Percentiles rank a stretch among this genome's conserved stretches.
Conservation (phyloP, 1,140 invertebrate species). For the Drosophila ambigua region DNA sequence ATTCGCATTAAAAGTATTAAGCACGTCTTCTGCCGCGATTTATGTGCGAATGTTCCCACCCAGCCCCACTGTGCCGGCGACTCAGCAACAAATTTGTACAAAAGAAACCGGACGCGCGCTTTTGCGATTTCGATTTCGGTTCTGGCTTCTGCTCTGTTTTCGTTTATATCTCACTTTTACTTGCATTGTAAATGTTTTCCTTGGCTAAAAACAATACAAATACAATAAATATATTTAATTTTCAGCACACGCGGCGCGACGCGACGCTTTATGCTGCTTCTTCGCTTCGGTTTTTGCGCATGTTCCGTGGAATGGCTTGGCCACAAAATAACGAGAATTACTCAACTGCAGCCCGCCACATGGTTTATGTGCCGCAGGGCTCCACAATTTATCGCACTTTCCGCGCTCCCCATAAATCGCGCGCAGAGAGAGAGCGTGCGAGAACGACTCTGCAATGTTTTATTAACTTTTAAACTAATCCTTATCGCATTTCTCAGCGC, state of each 20-base stretch:
- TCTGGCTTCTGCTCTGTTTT: constrained; percentile 1
- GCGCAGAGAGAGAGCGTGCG: constrained; percentile 7
- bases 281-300: constrained; percentile 67
- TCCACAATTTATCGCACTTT: constrained; percentile 72
- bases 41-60: constrained; percentile 59
- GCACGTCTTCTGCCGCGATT: constrained; percentile 66
- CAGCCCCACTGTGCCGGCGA: too few relatives aligned
- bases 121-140: not conserved
- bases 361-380: constrained; percentile 71
- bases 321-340: constrained; percentile 63
- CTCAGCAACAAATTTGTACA: too few relatives aligned
- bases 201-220: constrained; percentile 11
- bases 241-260: constrained; percentile 74
- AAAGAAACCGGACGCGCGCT: too few relatives aligned
- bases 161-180: constrained; percentile 15
- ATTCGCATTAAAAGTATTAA: constrained; percentile 63
- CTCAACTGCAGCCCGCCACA: constrained; percentile 62
- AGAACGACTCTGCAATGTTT: constrained; percentile 16
- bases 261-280: constrained; percentile 24
- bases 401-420: constrained; percentile 58
- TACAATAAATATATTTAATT: constrained; percentile 74
- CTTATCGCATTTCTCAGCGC: constrained; percentile 1
- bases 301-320: constrained; percentile 60
- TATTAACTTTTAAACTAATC: constrained; percentile 36
- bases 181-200: too few relatives aligned